Evolutionary conservation across 2,113 vertebrate genomes (phyloP).

Genomic region (Microcebus lehilahytsara): DNA sequence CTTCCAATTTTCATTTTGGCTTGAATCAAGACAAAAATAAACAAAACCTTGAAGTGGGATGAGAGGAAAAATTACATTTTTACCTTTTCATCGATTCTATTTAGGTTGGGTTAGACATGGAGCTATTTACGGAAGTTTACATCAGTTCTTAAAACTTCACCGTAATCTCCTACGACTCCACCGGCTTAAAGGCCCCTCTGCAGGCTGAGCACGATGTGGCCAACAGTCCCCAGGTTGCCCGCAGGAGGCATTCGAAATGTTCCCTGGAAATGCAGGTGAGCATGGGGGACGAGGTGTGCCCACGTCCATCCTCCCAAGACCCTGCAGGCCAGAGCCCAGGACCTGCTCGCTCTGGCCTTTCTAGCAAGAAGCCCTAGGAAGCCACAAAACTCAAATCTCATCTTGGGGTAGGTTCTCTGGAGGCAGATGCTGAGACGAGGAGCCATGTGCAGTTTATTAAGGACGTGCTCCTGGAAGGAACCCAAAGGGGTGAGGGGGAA

Average conservation of each 20-base stretch:
- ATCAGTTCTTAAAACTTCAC: background rate
- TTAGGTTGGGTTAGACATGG: background rate
- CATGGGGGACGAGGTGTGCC: accelerated
- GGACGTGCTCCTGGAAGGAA: background rate
- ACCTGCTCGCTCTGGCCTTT: background rate
- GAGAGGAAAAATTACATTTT: background rate
- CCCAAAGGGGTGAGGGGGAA: background rate
- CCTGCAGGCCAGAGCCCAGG: background rate
- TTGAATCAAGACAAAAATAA: background rate
- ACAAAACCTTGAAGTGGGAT: background rate
- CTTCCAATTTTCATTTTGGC: constrained; percentile 49
- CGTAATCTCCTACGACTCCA: background rate
- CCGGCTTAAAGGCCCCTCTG: accelerated
- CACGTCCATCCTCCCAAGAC: background rate
- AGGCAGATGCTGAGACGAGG: background rate
- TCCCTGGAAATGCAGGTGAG: accelerated
- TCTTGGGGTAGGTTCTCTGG: background rate
- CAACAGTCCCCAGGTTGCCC: background rate
- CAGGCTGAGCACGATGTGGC: accelerated
- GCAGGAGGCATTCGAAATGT: background rate
- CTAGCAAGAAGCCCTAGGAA: background rate
- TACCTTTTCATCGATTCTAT: background rate
- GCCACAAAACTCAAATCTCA: background rate
- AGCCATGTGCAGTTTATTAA: background rate
- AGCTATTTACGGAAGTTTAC: background rate